phyloP scores from a whole-genome alignment of 1,140 invertebrate genomes.

The Zaprionus kolodkinae region DNA sequence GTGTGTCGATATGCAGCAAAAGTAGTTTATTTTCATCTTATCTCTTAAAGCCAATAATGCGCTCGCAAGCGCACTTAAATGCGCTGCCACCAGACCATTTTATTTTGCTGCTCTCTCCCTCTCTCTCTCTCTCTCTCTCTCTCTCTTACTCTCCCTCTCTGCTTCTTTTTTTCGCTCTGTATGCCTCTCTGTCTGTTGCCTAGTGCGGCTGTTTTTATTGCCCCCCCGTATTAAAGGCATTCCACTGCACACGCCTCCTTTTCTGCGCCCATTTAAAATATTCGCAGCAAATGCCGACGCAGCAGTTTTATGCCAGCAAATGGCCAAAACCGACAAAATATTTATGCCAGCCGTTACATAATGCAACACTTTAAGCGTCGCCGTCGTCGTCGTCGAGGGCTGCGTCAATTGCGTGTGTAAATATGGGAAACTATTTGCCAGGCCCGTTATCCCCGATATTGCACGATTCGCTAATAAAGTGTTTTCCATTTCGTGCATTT shows the following conservation, averaged over 20 bases:
- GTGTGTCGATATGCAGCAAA: constrained; percentile 50
- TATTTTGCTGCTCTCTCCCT: constrained; percentile 32
- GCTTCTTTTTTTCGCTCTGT: not conserved
- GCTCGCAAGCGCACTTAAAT: constrained; percentile 76
- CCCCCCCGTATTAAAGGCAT: constrained; percentile 22
- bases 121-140: constrained; percentile 8
- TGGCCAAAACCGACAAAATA: constrained; percentile 22
- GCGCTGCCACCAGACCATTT: constrained; percentile 55
- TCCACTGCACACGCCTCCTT: constrained; percentile 21
- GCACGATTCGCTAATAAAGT: constrained; percentile 11
- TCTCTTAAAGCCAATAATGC: constrained; percentile 82
- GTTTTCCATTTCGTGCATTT: constrained; percentile 7
- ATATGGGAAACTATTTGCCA: not conserved
- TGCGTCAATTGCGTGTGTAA: constrained; percentile 15
- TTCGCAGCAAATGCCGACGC: constrained; percentile 18
- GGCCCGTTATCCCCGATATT: constrained; percentile 1
- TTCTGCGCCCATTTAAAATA: not conserved
- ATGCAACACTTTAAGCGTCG: constrained; percentile 6
- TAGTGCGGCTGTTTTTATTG: constrained; percentile 14
- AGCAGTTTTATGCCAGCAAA: constrained; percentile 6
- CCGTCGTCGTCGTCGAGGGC: not conserved
- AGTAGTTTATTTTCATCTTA: constrained; percentile 82
- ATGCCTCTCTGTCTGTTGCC: constrained; percentile 4
- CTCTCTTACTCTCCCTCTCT: not conserved
- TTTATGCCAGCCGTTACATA: constrained; percentile 27